These are phyloP conservation scores for Paratrypauchen microcephalus DNA, from an alignment of 2,797 vertebrate genomes.

Conservation along the genomic window DNA sequence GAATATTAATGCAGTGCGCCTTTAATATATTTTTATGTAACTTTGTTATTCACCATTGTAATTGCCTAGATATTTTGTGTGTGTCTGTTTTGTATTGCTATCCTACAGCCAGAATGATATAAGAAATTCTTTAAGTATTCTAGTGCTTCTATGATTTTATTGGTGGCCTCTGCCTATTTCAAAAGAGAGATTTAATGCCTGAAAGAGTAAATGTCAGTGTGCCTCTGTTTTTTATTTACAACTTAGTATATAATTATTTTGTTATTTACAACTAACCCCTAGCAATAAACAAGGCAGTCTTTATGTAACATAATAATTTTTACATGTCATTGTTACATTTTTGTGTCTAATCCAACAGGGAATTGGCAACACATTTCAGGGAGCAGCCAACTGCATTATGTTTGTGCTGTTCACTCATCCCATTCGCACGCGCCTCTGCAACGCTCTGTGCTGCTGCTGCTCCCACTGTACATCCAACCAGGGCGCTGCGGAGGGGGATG, in stretches of 20 bases:
- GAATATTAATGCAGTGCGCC: too few species aligned
- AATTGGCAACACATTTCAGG: constrained; percentile 94
- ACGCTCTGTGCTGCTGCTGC: constrained; percentile 74
- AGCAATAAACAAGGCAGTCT: neutral
- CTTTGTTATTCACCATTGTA: neutral
- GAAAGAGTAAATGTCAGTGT: neutral
- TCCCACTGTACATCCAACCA: constrained; percentile 29
- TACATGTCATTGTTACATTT: neutral
- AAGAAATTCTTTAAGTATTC: neutral
- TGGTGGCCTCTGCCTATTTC: neutral
- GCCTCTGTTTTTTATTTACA: neutral
- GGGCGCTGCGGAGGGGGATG: constrained; percentile 33
- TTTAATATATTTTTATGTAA: too few species aligned
- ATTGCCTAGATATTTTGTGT: neutral
- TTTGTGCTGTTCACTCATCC: constrained; percentile 87
- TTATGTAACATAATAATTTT: neutral
- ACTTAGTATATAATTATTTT: neutral
- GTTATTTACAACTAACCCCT: neutral
- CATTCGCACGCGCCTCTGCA: constrained; percentile 78
- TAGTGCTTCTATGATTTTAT: neutral
- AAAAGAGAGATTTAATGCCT: neutral
- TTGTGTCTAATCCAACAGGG: constrained; percentile 75
- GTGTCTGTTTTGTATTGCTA: neutral
- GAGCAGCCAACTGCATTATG: constrained; percentile 95
- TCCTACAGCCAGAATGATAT: neutral